Evolutionary conservation across 2,888 invertebrate genomes (phyloP), one percentile per base, ranked within the genome.

Genomic region (Trichopoda pennipes): DNA sequence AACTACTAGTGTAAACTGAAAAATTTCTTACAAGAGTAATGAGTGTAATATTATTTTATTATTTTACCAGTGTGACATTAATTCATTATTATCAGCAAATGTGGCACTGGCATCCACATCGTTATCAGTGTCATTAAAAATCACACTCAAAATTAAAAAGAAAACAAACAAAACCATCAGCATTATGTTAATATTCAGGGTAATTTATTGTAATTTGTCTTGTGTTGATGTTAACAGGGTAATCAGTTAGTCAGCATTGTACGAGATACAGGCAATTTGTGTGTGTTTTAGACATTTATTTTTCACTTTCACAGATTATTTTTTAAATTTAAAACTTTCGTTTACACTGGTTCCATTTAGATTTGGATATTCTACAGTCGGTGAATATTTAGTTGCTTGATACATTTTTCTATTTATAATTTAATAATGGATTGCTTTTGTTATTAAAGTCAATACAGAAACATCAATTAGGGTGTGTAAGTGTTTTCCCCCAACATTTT

Each of bases 171-270:
- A 32, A 12, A 53, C 16, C 28, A 53, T 17, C 10, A 17, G 19
- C 32, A 44, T 42, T 68, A 44, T 35, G 23, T n/a, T 69, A 21
- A 56, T 58, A 56, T 47, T 69, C 56, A 21, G 56, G 56, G 44
- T 16, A 69, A 58, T 69, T 69, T 49, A 23, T 14, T 23, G 56
- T 56, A 69, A 69, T 69, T 63, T 55, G 63, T 63, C 76, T 55
- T 53, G 35, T 63, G 68, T 51, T 17, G 49, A 51, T 42, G 68
- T 58, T 56, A 32, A 47, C 19, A 21, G 19, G 21, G 35, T 32
- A 51, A 76, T 66, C 38, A 32, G 42, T 74, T 14, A 38, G 42
- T 35, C 32, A 7, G 49, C 17, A 38, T 49, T 49, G 17, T 4
- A 49, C 8, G 17, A 16, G 53, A 17, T 2, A 19, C 17, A 16